phyloP scores from a whole-genome alignment of 1,140 invertebrate genomes.

The Elymnias hypermnestra region DNA sequence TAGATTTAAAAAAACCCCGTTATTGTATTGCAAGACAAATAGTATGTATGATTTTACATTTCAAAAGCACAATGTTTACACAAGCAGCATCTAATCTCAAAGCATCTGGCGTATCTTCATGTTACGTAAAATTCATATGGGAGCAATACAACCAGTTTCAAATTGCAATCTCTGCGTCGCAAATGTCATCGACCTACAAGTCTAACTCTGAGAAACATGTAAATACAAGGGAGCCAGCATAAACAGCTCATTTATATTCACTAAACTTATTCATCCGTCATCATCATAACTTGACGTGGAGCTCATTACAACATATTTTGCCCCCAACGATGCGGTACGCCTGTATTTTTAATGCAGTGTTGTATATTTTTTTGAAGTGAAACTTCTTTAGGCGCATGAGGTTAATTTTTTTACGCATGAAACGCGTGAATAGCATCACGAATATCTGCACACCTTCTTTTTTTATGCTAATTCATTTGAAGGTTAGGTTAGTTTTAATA shows the following conservation, averaged over 20 bases:
- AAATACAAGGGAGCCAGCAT: slow-evolving; percentile 11
- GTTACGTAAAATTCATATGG: background rate
- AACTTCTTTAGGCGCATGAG: too few relatives aligned
- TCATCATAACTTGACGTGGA: slow-evolving; percentile 14
- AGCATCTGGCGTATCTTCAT: slow-evolving; percentile 7
- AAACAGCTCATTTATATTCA: slow-evolving; percentile 17
- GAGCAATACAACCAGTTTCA: slow-evolving; percentile 19
- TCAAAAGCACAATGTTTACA: too few relatives aligned
- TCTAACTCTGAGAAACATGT: slow-evolving; percentile 17
- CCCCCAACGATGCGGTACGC: slow-evolving; percentile 2
- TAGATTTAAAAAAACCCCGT: too few relatives aligned
- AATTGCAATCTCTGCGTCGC: slow-evolving; percentile 20
- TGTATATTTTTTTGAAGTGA: background rate
- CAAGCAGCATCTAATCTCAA: background rate
- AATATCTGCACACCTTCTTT: too few relatives aligned
- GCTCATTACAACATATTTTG: slow-evolving; percentile 18
- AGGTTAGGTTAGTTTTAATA: too few relatives aligned
- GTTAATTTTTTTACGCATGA: too few relatives aligned
- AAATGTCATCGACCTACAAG: slow-evolving; percentile 17
- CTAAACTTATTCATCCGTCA: slow-evolving; percentile 22
- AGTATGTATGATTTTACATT: too few relatives aligned
- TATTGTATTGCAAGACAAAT: too few relatives aligned
- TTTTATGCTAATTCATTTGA: too few relatives aligned
- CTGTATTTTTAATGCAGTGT: background rate
- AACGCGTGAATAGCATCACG: too few relatives aligned